Base-by-base conservation (phyloP, 2,888 invertebrate species). In the Chaetogeoica ovagalla region DNA sequence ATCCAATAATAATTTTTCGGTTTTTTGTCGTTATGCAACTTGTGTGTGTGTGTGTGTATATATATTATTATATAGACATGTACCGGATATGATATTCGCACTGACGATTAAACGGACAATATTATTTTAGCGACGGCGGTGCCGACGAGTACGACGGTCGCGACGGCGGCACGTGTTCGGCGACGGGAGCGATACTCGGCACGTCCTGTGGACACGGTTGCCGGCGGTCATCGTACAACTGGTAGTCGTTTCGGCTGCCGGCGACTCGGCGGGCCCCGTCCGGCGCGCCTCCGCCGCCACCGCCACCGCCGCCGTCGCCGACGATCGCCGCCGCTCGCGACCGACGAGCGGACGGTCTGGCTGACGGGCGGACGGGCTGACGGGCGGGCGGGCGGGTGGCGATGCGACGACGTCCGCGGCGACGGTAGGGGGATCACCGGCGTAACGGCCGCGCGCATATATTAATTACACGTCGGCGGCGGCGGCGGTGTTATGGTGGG, bases 161-260 rank as follows among this genome's bases (percentile, higher is more conserved):
- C 68, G 60, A 39, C 71, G 60, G 79, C 79, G 79, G 70, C 79
- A 79, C 79, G 79, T 79, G 79, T 79, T 79, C 79, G 79, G 39
- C 79, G 71, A 65, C 79, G 71, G 79, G 70, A 79, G 63, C 79
- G 79, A 37, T 79, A 79, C 70, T 79, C 70, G 79, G 79, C 79
- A 79, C 79, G 79, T 79, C 79, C 70, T 79, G 63, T 79, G 79
- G 79, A 79, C 79, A 79, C 79, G 70, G 79, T 62, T 62, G 79
- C 70, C 79, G 79, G 70, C 79, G 79, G 79, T 79, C 79, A 79
- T 79, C 79, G 79, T 79, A 79, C 79, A 79, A 79, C 79, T 79
- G 79, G 79, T 79, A 79, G 79, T 79, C 79, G 79, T 63, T 79
- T 71, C 79, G 79, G 79, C 70, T 63, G 79, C 79, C 79, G 79